A percentile compares a stretch with the other conserved stretches of the same genome.
These are phyloP conservation scores for Channa argus DNA, from an alignment of 2,113 vertebrate genomes.

Conservation along the genomic window DNA sequence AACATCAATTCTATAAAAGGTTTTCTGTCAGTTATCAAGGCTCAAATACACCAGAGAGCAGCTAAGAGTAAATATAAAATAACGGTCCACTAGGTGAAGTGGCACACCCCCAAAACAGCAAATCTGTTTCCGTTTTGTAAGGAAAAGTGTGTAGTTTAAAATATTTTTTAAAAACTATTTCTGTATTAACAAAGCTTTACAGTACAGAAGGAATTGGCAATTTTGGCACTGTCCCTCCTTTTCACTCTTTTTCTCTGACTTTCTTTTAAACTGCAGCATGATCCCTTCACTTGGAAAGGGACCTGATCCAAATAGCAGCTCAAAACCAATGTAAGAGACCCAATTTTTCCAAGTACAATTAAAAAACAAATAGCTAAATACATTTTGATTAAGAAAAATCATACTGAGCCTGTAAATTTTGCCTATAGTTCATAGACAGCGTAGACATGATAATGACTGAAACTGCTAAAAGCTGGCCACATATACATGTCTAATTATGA, in stretches of 20 bases:
- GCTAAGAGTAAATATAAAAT: conserved; percentile 22
- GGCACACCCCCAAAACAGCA: conserved; percentile 30
- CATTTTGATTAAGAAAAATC: conserved; percentile 40
- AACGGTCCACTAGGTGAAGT: conserved; percentile 18
- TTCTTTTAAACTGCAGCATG: conserved; percentile 82
- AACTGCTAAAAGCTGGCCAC: conserved; percentile 23
- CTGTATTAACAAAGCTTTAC: conserved; percentile 46
- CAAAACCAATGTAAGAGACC: conserved; percentile 82
- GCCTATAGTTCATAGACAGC: conserved; percentile 46
- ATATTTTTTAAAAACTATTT: conserved; percentile 4
- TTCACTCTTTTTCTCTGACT: conserved; percentile 78
- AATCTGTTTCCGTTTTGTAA: conserved; percentile 31
- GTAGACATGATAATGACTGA: conserved; percentile 15
- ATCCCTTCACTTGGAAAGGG: conserved; percentile 80
- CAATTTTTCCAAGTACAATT: conserved; percentile 72
- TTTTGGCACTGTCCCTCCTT: conserved; percentile 67
- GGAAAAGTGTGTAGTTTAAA: conserved; percentile 36
- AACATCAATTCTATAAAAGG: conserved; percentile 8
- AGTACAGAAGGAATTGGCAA: conserved; percentile 65
- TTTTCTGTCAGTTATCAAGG: conserved; percentile 12
- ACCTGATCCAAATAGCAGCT: conserved; percentile 82
- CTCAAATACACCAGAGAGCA: conserved; percentile 16
- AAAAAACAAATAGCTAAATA: conserved; percentile 52
- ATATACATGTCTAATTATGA: conserved; percentile 27
- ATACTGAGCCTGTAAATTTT: conserved; percentile 19